Conservation (phyloP, 64 coral and sea anemone species). For the Actinia equina region DNA sequence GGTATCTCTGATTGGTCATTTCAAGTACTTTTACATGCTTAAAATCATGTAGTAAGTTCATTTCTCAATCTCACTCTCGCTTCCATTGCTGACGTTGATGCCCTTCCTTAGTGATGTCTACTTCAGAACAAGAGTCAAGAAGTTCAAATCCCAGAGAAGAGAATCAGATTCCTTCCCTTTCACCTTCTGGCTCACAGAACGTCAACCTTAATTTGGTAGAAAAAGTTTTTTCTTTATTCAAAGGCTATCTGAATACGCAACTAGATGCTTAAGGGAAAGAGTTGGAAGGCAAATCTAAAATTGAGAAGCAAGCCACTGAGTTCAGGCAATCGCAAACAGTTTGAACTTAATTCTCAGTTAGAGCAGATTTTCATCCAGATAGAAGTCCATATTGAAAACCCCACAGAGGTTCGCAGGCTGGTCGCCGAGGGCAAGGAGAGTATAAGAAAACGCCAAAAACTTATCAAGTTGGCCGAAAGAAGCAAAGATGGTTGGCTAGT, state of each 20-base stretch:
- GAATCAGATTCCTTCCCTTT: no score
- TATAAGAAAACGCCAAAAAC: neutral
- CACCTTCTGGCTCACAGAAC: no score
- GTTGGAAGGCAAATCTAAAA: neutral
- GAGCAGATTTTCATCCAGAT: neutral
- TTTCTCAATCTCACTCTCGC: no score
- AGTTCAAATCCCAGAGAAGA: no score
- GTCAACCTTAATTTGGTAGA: neutral
- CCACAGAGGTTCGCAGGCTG: neutral
- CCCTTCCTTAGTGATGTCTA: no score
- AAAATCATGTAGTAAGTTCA: no score
- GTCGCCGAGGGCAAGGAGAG: neutral
- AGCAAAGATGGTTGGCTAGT: neutral
- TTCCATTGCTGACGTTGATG: no score
- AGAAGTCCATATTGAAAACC: neutral
- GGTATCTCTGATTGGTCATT: no score
- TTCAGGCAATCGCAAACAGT: neutral
- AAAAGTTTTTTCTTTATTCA: neutral
- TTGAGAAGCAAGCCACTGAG: neutral
- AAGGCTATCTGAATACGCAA: neutral
- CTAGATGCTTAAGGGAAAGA: neutral
- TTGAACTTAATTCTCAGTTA: neutral
- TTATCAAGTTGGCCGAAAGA: neutral
- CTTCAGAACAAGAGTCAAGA: no score
- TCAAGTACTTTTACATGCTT: no score